These are phyloP conservation scores for Spinibarbus caldwelli DNA, from an alignment of 2,797 vertebrate genomes.

Conservation along the genomic window DNA sequence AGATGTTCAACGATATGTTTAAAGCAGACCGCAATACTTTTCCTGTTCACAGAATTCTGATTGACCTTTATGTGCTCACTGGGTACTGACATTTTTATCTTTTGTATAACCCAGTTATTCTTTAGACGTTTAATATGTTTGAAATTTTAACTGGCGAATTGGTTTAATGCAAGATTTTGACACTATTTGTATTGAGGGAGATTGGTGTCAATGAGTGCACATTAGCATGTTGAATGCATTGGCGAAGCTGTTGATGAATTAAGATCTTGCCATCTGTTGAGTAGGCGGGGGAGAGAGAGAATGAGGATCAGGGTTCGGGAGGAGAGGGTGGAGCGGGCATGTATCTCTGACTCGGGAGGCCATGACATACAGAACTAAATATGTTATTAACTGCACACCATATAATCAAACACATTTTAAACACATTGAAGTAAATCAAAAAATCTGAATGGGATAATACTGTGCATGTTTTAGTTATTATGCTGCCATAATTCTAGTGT, in stretches of 20 bases:
- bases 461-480: neutral
- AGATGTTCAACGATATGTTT: neutral
- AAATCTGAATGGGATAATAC: neutral
- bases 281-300: slow-evolving; percentile 47
- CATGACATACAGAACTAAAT: slow-evolving; percentile 17
- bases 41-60: neutral
- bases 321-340: slow-evolving; percentile 33
- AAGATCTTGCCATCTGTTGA: slow-evolving; percentile 70
- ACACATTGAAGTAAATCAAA: neutral
- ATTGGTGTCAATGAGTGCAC: slow-evolving; percentile 37
- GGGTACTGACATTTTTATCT: neutral
- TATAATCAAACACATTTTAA: slow-evolving; percentile 15
- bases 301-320: slow-evolving; percentile 59
- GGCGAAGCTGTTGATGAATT: slow-evolving; percentile 49
- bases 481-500: neutral
- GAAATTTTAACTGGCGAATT: neutral
- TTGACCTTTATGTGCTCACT: neutral
- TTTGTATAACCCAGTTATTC: neutral
- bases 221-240: slow-evolving; percentile 43
- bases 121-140: neutral
- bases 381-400: slow-evolving; percentile 2
- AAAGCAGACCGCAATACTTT: neutral
- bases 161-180: neutral
- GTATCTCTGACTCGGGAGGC: slow-evolving; percentile 13
- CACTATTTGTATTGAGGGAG: neutral